A percentile compares a stretch with the other conserved stretches of the same genome.
Evolutionary conservation across 23 tunicate genomes (phyloP).

Genomic region (Pegea sp.): DNA sequence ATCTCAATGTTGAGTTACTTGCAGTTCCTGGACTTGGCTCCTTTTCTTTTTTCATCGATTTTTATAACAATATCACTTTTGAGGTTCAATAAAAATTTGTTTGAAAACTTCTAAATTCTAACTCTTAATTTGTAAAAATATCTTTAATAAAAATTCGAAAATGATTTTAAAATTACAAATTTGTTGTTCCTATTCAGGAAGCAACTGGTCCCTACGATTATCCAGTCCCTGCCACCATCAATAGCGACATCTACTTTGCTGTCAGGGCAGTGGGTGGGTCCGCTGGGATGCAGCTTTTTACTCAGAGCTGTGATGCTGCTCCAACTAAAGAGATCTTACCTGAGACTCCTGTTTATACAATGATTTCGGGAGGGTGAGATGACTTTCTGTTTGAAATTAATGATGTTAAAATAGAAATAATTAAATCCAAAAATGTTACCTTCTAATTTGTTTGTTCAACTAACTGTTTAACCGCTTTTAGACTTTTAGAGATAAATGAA

Average conservation of each 20-base stretch:
- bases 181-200: constrained; percentile 2
- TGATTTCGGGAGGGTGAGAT: constrained; percentile 51
- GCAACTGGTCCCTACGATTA: constrained; percentile 64
- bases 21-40: constrained; percentile 62
- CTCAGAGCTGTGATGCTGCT: constrained; percentile 39
- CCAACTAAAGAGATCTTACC: constrained; percentile 4
- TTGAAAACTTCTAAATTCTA: background rate
- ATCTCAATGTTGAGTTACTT: constrained; percentile 16
- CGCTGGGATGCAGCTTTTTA: constrained; percentile 33
- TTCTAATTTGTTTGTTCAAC: too few species aligned
- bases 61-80: constrained; percentile 27
- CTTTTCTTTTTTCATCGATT: constrained; percentile 57
- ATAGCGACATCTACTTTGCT: constrained; percentile 62
- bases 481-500: too few species aligned
- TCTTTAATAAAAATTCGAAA: background rate
- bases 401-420: too few species aligned
- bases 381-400: too few species aligned
- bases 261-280: constrained; percentile 71
- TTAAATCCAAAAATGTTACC: too few species aligned
- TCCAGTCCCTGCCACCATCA: constrained; percentile 55
- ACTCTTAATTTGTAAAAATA: background rate
- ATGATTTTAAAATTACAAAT: background rate
- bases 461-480: too few species aligned
- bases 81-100: constrained; percentile 22
- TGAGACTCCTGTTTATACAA: constrained; percentile 10